phyloP scores from a whole-genome alignment of 2,113 vertebrate genomes.

The Recurvirostra avosetta region DNA sequence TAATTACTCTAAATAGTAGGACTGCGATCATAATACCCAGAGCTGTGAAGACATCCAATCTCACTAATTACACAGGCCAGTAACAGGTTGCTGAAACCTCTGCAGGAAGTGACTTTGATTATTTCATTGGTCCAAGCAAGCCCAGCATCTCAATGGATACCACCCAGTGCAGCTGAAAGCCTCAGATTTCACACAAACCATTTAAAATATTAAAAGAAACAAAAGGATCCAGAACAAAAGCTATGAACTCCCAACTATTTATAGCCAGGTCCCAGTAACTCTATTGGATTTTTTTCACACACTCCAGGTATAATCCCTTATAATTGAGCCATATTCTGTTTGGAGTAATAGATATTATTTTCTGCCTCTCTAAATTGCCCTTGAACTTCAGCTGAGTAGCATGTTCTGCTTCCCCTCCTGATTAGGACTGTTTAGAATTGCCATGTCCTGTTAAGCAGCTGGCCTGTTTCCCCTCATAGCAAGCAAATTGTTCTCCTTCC shows the following conservation, averaged over 20 bases:
- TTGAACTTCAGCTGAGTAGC: slow-evolving; percentile 49
- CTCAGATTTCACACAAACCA: neutral
- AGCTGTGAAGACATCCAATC: neutral
- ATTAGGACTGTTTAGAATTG: slow-evolving; percentile 56
- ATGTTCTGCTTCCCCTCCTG: slow-evolving; percentile 39
- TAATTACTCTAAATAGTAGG: neutral
- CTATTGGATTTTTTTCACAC: neutral
- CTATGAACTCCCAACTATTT: neutral
- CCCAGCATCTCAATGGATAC: neutral
- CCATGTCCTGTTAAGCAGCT: slow-evolving; percentile 53
- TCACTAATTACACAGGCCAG: neutral
- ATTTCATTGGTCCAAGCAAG: neutral
- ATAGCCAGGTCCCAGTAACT: neutral
- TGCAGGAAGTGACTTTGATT: neutral
- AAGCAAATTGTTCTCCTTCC: slow-evolving; percentile 53
- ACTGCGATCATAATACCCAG: neutral
- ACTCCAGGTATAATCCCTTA: neutral
- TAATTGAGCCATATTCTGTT: neutral
- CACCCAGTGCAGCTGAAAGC: neutral
- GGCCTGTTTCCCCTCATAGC: slow-evolving; percentile 34
- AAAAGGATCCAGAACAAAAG: neutral
- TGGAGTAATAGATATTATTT: slow-evolving; percentile 5
- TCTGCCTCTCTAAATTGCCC: slow-evolving; percentile 17
- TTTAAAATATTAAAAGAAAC: neutral
- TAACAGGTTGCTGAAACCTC: neutral